Conservation (phyloP, 2,888 invertebrate genomes). For the Prionchulus punctatus region DNA sequence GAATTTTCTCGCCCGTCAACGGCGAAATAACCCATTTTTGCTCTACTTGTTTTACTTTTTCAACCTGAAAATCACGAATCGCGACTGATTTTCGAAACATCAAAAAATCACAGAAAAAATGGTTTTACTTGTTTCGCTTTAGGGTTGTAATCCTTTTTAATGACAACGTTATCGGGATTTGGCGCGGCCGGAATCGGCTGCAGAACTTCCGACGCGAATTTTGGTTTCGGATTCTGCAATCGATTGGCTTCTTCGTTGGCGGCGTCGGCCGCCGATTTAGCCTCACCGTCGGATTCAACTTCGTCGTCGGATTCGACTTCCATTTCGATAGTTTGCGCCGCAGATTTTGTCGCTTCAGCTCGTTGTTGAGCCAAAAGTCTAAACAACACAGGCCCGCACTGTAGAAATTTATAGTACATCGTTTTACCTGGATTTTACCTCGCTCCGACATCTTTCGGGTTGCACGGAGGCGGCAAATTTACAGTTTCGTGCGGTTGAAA, state of each 20-base stretch:
- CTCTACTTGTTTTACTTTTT: background rate
- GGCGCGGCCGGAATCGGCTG: conserved; percentile 53
- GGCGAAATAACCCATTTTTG: conserved; percentile 78
- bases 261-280: conserved; percentile 5
- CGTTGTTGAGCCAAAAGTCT: conserved; percentile 39
- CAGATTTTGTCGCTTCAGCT: conserved; percentile 18
- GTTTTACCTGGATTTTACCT: no score
- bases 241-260: background rate
- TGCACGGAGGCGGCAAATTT: conserved; percentile 40
- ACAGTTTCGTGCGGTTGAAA: conserved; percentile 77
- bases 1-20: conserved; percentile 91
- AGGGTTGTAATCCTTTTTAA: conserved; percentile 89
- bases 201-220: conserved; percentile 6
- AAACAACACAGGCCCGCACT: background rate
- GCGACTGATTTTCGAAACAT: conserved; percentile 1
- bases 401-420: background rate
- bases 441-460: conserved; percentile 41
- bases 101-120: conserved; percentile 1
- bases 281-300: conserved; percentile 12
- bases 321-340: conserved; percentile 25
- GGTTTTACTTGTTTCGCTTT: conserved; percentile 39
- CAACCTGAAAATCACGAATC: background rate
- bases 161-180: conserved; percentile 74
- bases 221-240: background rate
- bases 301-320: conserved; percentile 22